phyloP scores from a whole-genome alignment of 1,140 invertebrate species.

The Eciton burchellii region DNA sequence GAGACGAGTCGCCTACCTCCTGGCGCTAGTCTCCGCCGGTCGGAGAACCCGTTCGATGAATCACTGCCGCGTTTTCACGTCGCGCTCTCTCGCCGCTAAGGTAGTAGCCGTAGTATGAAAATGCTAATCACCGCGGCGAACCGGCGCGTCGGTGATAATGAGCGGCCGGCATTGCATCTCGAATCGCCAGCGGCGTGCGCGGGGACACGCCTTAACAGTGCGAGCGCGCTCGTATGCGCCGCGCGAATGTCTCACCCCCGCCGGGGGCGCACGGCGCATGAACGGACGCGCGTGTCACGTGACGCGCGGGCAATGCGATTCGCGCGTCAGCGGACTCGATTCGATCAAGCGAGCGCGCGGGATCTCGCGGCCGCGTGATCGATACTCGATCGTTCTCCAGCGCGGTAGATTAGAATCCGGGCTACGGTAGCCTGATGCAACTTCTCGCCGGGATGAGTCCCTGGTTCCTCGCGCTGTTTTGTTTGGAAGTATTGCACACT shows the following conservation, averaged over 20 bases:
- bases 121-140: conserved; percentile 60
- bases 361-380: no score
- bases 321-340: no score
- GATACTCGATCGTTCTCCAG: no score
- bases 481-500: not conserved
- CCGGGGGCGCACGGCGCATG: no score
- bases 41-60: conserved; percentile 64
- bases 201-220: not conserved
- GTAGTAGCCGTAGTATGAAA: conserved; percentile 61
- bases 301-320: no score
- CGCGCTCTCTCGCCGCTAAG: conserved; percentile 24
- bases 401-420: no score
- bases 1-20: conserved; percentile 33
- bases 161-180: conserved; percentile 47
- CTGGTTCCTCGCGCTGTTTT: not conserved
- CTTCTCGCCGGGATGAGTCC: no score
- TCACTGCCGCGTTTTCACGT: conserved; percentile 63
- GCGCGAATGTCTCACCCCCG: not conserved
- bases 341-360: no score
- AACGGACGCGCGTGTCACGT: no score
- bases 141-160: conserved; percentile 50
- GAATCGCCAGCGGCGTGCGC: conserved; percentile 27
- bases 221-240: not conserved
- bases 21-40: conserved; percentile 58
- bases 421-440: no score